Evolutionary conservation across 1,140 invertebrate genomes (phyloP).

Genomic region (Drosophila aff.): DNA sequence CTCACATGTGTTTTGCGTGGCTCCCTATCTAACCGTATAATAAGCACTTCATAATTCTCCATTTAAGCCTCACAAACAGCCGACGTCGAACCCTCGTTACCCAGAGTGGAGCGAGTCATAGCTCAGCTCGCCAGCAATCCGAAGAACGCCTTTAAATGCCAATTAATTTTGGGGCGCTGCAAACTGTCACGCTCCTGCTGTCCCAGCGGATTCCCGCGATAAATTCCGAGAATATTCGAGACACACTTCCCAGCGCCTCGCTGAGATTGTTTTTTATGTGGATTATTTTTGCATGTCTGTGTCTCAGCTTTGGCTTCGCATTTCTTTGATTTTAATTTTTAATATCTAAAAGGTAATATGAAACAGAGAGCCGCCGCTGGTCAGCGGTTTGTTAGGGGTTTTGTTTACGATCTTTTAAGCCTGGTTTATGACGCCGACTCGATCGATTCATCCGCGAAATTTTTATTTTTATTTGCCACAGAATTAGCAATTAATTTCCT

Average conservation of each 20-base stretch:
- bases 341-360: slow-evolving; percentile 58
- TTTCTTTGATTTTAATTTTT: slow-evolving; percentile 51
- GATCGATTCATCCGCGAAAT: slow-evolving; percentile 54
- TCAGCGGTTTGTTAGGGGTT: slow-evolving; percentile 24
- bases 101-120: slow-evolving; percentile 28
- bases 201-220: slow-evolving; percentile 4
- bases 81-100: slow-evolving; percentile 34
- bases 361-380: slow-evolving; percentile 30
- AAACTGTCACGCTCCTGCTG: slow-evolving; percentile 66
- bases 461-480: slow-evolving; percentile 41
- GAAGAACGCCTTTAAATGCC: slow-evolving; percentile 73
- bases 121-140: slow-evolving; percentile 33
- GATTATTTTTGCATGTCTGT: slow-evolving; percentile 39
- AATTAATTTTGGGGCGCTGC: slow-evolving; percentile 68
- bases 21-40: slow-evolving; percentile 19
- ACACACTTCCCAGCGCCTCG: slow-evolving; percentile 26
- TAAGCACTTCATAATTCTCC: slow-evolving; percentile 25
- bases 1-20: neutral
- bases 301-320: neutral
- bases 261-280: slow-evolving; percentile 37
- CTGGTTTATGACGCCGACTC: slow-evolving; percentile 74
- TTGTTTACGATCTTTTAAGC: slow-evolving; percentile 76
- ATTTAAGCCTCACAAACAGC: slow-evolving; percentile 11
- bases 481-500: slow-evolving; percentile 76
- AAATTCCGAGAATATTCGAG: slow-evolving; percentile 66